These are phyloP conservation scores for Zelostemma sp. DNA, from an alignment of 1,140 invertebrate species.

Conservation along the genomic window DNA sequence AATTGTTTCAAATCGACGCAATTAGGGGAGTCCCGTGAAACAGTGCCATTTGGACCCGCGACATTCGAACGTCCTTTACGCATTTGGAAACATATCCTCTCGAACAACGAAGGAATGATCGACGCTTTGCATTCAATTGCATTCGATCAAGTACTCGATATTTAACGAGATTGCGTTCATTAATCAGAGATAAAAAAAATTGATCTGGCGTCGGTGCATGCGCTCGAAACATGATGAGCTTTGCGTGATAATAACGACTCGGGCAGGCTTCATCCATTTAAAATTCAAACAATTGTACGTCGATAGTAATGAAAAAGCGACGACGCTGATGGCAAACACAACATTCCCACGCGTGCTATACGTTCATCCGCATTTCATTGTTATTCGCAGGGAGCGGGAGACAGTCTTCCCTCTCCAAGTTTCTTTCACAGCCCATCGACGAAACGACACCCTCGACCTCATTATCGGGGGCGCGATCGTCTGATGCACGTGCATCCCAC, in stretches of 20 bases:
- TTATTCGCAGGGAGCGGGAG: slow-evolving; percentile 35
- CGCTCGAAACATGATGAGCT: not conserved
- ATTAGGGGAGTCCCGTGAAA: no score
- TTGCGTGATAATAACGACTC: slow-evolving; percentile 11
- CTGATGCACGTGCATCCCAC: slow-evolving; percentile 46
- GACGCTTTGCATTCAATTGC: no score
- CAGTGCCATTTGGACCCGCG: no score
- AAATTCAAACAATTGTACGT: slow-evolving; percentile 7
- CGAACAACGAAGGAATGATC: no score
- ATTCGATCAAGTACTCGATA: no score
- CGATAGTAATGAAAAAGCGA: slow-evolving; percentile 15
- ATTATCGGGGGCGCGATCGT: slow-evolving; percentile 55
- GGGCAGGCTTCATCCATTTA: slow-evolving; percentile 11
- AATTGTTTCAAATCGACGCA: not conserved
- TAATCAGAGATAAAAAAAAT: no score
- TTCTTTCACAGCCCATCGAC: slow-evolving; percentile 34
- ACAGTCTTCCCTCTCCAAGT: slow-evolving; percentile 31
- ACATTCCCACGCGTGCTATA: slow-evolving; percentile 48
- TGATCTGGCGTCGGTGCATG: not conserved
- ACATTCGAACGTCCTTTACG: no score
- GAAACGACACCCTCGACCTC: slow-evolving; percentile 50
- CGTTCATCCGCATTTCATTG: slow-evolving; percentile 40
- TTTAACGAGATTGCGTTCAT: no score
- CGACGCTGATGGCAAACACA: slow-evolving; percentile 15
- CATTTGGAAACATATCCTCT: no score